Evolutionary conservation across 2,797 vertebrate genomes (phyloP).

Genomic region (Echeneis naucrates): DNA sequence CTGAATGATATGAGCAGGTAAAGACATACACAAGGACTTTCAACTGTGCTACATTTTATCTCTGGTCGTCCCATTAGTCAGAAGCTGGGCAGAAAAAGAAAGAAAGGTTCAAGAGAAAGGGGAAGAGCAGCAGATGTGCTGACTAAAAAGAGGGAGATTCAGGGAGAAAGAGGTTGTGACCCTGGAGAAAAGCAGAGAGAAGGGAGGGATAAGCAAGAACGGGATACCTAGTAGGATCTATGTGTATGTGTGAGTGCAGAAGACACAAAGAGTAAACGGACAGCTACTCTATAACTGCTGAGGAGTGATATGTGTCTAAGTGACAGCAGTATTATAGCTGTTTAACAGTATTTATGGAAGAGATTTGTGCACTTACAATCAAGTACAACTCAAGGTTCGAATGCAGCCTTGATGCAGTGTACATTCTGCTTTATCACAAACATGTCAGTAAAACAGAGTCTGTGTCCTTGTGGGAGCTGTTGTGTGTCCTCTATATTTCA

Average conservation of each 20-base stretch:
- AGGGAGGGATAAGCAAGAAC: constrained; percentile 32
- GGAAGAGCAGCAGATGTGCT: constrained; percentile 61
- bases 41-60: constrained; percentile 23
- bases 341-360: not conserved
- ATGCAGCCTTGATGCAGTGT: not conserved
- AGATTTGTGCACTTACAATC: too few relatives aligned
- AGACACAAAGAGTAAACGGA: constrained; percentile 7
- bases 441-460: not conserved
- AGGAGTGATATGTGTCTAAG: not conserved
- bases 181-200: constrained; percentile 24
- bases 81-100: not conserved
- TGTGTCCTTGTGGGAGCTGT: not conserved
- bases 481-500: not conserved
- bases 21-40: constrained; percentile 17
- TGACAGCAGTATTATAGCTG: not conserved
- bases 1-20: constrained; percentile 14
- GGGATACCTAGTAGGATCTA: constrained; percentile 32
- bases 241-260: constrained; percentile 6
- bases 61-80: constrained; percentile 5
- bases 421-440: not conserved
- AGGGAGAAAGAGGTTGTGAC: constrained; percentile 35
- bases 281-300: not conserved
- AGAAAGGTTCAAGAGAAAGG: constrained; percentile 31
- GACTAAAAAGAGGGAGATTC: constrained; percentile 47
- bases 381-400: too few relatives aligned